Percentiles rank a stretch among this genome's conserved stretches.
Evolutionary conservation across 2,113 vertebrate genomes (phyloP).

Genomic region (Atherinomorus stipes): DNA sequence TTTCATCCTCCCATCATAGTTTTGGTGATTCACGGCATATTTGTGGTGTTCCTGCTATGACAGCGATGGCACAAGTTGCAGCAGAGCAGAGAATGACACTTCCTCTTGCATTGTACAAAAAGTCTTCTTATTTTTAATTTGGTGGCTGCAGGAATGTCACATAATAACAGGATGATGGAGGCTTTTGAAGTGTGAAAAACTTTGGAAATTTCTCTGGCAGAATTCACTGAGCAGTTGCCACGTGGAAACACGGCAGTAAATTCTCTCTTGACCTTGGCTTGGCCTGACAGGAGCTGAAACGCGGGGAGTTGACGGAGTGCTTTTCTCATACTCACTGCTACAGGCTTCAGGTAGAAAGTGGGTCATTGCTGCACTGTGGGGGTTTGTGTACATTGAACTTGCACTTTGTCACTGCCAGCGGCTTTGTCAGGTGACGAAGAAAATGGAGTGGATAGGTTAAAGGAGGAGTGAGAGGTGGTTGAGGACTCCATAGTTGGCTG

Average conservation of each 20-base stretch:
- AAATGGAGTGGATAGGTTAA: conserved; percentile 23
- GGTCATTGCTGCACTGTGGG: conserved; percentile 45
- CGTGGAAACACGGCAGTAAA: conserved; percentile 25
- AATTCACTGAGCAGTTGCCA: conserved; percentile 20
- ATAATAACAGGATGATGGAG: background rate
- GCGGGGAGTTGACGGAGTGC: conserved; percentile 22
- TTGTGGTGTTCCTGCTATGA: conserved; percentile 44
- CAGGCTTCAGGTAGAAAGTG: conserved; percentile 56
- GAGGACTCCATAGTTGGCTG: conserved; percentile 4
- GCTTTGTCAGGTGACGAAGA: conserved; percentile 60
- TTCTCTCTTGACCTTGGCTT: conserved; percentile 55
- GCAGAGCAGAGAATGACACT: conserved; percentile 19
- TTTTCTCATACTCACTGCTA: conserved; percentile 36
- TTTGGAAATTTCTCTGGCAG: conserved; percentile 1
- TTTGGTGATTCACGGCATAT: conserved; percentile 40
- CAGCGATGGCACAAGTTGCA: conserved; percentile 41
- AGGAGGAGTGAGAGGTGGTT: conserved; percentile 20
- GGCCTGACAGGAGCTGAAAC: conserved; percentile 34
- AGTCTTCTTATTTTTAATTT: background rate
- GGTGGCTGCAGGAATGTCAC: background rate
- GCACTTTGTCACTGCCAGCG: conserved; percentile 52
- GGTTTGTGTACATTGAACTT: conserved; percentile 72
- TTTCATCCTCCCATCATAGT: conserved; percentile 15
- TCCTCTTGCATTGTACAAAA: conserved; percentile 13
- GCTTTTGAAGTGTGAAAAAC: background rate